phyloP scores from a whole-genome alignment of 2,797 vertebrate species.

The Epinephelus malabaricus region DNA sequence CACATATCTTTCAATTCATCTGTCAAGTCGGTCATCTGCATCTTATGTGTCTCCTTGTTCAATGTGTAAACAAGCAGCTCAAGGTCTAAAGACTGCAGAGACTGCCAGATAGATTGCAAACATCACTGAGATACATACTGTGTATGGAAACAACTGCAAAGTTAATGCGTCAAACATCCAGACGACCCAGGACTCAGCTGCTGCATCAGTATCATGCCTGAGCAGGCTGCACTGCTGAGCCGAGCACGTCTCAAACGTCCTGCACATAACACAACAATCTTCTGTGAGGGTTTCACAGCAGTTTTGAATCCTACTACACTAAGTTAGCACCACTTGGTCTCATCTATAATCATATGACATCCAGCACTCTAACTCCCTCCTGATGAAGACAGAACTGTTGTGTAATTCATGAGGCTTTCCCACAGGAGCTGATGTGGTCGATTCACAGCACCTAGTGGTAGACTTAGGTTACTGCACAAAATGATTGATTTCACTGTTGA shows the following conservation, averaged over 20 bases:
- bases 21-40: constrained; percentile 25
- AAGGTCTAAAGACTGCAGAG: constrained; percentile 24
- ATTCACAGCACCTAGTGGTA: constrained; percentile 71
- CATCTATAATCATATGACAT: constrained; percentile 40
- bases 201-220: constrained; percentile 25
- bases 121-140: constrained; percentile 37
- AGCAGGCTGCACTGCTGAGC: constrained; percentile 43
- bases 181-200: constrained; percentile 45
- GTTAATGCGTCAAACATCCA: constrained; percentile 62
- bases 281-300: constrained; percentile 27
- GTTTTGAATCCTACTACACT: constrained; percentile 20
- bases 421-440: constrained; percentile 39
- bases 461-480: constrained; percentile 41
- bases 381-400: constrained; percentile 33
- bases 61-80: constrained; percentile 44
- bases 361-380: constrained; percentile 11
- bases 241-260: constrained; percentile 18
- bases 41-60: constrained; percentile 43
- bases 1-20: constrained; percentile 10
- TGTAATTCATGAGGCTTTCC: constrained; percentile 22
- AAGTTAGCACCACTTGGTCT: constrained; percentile 14
- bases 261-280: constrained; percentile 16
- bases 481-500: neutral
- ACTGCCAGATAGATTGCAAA: constrained; percentile 50
- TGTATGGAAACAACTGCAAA: constrained; percentile 59